Conservation (phyloP, 2,888 invertebrate species). For the Idaea dimidiata region DNA sequence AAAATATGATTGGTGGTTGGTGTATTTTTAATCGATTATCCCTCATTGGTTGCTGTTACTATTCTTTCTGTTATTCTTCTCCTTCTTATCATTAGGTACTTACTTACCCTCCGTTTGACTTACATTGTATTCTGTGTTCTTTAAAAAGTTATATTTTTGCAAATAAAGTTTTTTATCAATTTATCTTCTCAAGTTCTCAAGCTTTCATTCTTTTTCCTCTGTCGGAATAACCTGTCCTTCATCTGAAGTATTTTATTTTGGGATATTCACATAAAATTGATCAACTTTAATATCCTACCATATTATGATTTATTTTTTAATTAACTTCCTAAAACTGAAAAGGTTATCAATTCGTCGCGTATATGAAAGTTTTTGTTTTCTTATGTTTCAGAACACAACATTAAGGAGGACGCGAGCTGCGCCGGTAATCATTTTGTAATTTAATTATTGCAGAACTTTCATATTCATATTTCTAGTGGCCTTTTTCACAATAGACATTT, state of each 20-base stretch:
- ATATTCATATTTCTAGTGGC: not conserved
- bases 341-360: no score
- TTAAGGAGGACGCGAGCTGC: constrained; percentile 48
- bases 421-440: constrained; percentile 45
- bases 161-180: no score
- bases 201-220: not conserved
- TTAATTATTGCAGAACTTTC: not conserved
- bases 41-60: not conserved
- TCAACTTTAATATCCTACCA: no score
- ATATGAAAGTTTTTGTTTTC: constrained; percentile 12
- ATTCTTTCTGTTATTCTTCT: no score
- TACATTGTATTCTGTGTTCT: no score
- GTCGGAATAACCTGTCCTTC: not conserved
- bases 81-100: not conserved
- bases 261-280: no score
- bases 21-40: not conserved
- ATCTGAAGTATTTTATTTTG: no score
- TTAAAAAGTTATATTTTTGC: no score
- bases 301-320: not conserved
- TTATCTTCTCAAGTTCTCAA: no score
- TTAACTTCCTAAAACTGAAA: no score
- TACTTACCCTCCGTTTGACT: no score
- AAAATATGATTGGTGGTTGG: not conserved
- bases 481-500: not conserved
- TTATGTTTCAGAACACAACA: constrained; percentile 47